Evolutionary conservation across 2,113 vertebrate genomes (phyloP).

Genomic region (Lagopus muta): DNA sequence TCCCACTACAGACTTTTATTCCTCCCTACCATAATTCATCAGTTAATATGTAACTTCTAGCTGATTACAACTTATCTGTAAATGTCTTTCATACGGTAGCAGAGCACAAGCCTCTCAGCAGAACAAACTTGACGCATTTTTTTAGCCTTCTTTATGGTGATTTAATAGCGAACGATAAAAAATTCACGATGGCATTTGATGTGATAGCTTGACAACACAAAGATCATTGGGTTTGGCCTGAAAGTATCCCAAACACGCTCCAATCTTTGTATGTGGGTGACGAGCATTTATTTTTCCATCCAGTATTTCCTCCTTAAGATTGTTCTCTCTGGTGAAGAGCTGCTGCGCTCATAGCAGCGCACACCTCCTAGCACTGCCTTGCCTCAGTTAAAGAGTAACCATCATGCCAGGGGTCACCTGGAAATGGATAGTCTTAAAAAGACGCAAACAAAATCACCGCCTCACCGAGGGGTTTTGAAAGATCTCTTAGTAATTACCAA

Average conservation of each 20-base stretch:
- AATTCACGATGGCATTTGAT: slow-evolving; percentile 28
- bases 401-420: slow-evolving; percentile 54
- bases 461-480: slow-evolving; percentile 19
- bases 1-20: slow-evolving; percentile 52
- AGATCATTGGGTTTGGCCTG: slow-evolving; percentile 54
- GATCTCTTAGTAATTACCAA: not conserved
- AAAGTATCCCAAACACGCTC: slow-evolving; percentile 65
- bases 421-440: slow-evolving; percentile 65
- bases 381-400: slow-evolving; percentile 67
- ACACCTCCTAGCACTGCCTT: slow-evolving; percentile 33
- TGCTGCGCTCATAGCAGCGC: slow-evolving; percentile 4
- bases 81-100: slow-evolving; percentile 51
- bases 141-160: slow-evolving; percentile 13
- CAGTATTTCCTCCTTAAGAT: slow-evolving; percentile 68
- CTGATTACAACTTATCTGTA: slow-evolving; percentile 69
- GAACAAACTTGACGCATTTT: not conserved
- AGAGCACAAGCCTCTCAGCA: not conserved
- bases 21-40: slow-evolving; percentile 58
- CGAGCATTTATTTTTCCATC: slow-evolving; percentile 60
- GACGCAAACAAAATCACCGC: not conserved
- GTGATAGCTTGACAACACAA: slow-evolving; percentile 40
- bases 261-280: slow-evolving; percentile 58
- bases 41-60: slow-evolving; percentile 71
- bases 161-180: slow-evolving; percentile 27
- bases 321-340: slow-evolving; percentile 56